Conservation (phyloP, 2,888 invertebrate genomes). For the Coleophora flavipennella region DNA sequence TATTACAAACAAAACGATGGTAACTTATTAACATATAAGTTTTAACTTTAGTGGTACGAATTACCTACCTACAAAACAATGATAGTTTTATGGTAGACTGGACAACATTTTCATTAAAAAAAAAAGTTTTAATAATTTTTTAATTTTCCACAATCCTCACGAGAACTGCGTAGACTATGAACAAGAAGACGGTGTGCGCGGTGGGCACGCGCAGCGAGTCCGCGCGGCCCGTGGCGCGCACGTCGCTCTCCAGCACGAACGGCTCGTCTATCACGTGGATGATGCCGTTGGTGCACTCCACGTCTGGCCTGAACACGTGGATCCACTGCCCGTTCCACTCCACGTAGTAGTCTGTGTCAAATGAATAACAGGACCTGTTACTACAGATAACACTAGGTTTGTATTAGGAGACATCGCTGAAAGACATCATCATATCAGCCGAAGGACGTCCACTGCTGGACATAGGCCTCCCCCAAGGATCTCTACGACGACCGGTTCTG, state of each 20-base stretch:
- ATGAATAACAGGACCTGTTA: no score
- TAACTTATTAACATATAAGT: no score
- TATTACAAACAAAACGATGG: no score
- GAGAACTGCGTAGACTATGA: slow-evolving; percentile 38
- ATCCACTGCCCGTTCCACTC: slow-evolving; percentile 90
- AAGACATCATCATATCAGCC: no score
- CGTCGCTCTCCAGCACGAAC: slow-evolving; percentile 86
- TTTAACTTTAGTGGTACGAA: neutral
- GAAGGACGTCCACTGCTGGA: no score
- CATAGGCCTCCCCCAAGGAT: no score
- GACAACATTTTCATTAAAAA: neutral
- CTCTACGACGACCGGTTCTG: no score
- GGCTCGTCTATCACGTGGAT: slow-evolving; percentile 95
- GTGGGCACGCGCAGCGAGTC: slow-evolving; percentile 28
- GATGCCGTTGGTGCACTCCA: slow-evolving; percentile 95
- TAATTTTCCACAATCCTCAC: slow-evolving; percentile 24
- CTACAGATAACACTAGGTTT: no score
- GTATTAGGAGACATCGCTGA: no score
- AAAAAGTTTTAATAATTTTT: neutral
- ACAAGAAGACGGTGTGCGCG: slow-evolving; percentile 27
- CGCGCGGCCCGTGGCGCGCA: slow-evolving; percentile 76
- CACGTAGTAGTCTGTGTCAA: slow-evolving; percentile 80
- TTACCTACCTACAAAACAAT: neutral
- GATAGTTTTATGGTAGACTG: neutral
- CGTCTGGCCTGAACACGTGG: slow-evolving; percentile 90